phyloP scores from a whole-genome alignment of 2,113 vertebrate genomes.

The Todiramphus saurophagus region DNA sequence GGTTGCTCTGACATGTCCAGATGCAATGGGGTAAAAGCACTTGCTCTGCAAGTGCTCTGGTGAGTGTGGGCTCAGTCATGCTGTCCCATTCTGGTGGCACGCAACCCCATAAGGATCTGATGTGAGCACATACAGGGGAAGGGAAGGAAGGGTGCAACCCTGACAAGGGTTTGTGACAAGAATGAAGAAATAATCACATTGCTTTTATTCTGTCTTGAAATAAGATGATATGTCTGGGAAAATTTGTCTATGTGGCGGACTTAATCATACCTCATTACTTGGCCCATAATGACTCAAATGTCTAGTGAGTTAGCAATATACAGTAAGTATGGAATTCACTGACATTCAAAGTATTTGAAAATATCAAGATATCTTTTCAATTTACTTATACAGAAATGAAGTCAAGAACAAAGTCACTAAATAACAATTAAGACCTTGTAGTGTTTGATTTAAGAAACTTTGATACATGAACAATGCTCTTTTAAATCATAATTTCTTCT shows the following conservation, averaged over 20 bases:
- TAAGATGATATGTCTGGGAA: neutral
- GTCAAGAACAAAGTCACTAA: neutral
- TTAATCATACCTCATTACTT: neutral
- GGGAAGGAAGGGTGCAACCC: neutral
- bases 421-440: neutral
- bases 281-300: neutral
- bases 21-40: neutral
- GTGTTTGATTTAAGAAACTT: neutral
- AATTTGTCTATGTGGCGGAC: neutral
- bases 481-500: neutral
- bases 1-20: neutral
- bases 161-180: neutral
- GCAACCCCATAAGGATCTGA: neutral
- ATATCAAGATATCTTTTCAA: neutral
- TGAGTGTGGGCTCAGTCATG: neutral
- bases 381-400: neutral
- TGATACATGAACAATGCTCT: neutral
- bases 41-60: neutral
- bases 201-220: neutral
- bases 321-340: neutral
- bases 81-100: neutral
- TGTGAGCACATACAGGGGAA: fast-evolving
- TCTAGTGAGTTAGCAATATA: neutral
- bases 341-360: neutral
- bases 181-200: neutral